phyloP scores from a whole-genome alignment of 2,113 vertebrate species.

The Calyptomena viridis region DNA sequence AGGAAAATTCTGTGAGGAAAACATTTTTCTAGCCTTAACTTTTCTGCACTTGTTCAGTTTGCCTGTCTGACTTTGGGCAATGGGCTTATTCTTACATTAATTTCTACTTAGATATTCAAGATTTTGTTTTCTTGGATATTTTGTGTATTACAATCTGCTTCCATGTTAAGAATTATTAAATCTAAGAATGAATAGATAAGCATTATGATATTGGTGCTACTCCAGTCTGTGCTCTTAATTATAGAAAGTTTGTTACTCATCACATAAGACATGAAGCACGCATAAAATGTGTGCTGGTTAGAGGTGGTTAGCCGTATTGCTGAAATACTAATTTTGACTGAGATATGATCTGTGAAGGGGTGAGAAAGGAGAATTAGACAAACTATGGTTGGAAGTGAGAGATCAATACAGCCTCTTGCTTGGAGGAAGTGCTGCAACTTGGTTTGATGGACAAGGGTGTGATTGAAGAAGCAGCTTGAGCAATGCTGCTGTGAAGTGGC shows the following conservation, averaged over 20 bases:
- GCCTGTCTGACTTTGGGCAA: neutral
- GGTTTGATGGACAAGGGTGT: neutral
- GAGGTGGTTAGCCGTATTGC: neutral
- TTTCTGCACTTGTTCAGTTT: neutral
- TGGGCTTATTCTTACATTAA: neutral
- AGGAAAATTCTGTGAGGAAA: neutral
- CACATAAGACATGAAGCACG: neutral
- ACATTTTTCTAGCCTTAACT: neutral
- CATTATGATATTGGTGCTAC: neutral
- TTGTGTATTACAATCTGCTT: neutral
- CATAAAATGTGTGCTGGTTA: neutral
- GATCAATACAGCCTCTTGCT: neutral
- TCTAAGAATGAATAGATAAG: neutral
- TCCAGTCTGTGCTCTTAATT: neutral
- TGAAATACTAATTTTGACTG: neutral
- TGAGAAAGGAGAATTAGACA: neutral
- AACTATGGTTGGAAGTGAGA: neutral
- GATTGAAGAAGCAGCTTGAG: neutral
- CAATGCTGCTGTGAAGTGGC: rapidly evolving
- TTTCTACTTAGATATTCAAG: neutral
- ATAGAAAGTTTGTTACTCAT: neutral
- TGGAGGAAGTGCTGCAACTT: neutral
- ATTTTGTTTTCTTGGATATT: neutral
- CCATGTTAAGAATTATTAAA: neutral
- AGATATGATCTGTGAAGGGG: neutral